These are phyloP conservation scores for Ictidomys tridecemlineatus DNA, from an alignment of 2,113 vertebrate species.

Conservation along the genomic window DNA sequence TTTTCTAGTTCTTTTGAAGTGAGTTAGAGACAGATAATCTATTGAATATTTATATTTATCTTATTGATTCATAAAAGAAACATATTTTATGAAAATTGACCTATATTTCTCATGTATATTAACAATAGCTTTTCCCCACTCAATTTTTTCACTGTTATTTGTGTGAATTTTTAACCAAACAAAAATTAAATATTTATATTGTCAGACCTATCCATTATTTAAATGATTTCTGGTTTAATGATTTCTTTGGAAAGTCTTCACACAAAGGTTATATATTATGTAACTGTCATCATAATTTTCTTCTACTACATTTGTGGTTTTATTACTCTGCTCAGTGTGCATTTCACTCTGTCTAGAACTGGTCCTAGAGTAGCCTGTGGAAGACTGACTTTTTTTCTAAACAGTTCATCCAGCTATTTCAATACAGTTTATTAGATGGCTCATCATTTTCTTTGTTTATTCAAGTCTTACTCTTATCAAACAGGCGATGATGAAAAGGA, in stretches of 20 bases:
- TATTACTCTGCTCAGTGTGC: neutral
- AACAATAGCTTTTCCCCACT: neutral
- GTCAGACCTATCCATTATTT: neutral
- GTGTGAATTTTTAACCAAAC: neutral
- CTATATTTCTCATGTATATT: neutral
- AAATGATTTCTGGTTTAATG: neutral
- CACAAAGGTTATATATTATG: neutral
- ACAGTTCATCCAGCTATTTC: neutral
- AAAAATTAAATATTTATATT: neutral
- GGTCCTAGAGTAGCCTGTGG: neutral
- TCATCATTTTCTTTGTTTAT: neutral
- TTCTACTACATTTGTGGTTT: neutral
- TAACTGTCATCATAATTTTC: neutral
- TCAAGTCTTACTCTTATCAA: constrained; percentile 15
- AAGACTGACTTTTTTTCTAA: neutral
- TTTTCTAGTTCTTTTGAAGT: neutral
- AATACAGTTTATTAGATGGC: neutral
- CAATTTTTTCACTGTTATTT: constrained; percentile 16
- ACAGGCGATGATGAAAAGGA: neutral
- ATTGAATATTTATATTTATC: neutral
- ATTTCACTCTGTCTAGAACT: neutral
- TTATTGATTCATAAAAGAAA: neutral
- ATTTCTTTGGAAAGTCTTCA: neutral
- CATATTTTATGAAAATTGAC: neutral
- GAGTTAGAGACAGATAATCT: neutral